Evolutionary conservation across 2,888 invertebrate species (phyloP).

Genomic region (Coleophora flavipennella): DNA sequence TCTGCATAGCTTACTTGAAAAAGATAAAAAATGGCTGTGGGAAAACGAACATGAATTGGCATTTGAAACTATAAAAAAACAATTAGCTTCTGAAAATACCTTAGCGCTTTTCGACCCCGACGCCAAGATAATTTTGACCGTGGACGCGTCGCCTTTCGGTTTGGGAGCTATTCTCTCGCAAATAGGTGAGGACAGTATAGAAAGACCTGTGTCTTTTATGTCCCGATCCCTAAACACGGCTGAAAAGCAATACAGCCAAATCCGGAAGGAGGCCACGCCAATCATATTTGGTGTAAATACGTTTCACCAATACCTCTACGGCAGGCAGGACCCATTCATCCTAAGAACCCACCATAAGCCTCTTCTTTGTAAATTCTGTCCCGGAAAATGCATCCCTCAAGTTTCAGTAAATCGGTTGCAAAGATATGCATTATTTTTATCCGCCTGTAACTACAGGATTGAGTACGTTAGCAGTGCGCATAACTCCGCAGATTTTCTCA

Average conservation of each 20-base stretch:
- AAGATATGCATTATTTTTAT: slow-evolving; percentile 4
- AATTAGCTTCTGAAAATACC: too few relatives aligned
- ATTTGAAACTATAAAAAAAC: too few relatives aligned
- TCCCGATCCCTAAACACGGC: slow-evolving; percentile 10
- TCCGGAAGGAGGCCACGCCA: slow-evolving; percentile 16
- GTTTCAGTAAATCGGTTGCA: slow-evolving; percentile 14
- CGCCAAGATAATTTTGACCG: neutral
- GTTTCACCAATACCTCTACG: slow-evolving; percentile 8
- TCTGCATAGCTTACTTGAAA: too few relatives aligned
- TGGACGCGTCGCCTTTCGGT: neutral
- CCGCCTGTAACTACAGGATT: neutral
- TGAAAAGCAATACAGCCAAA: too few relatives aligned
- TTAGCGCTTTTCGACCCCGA: too few relatives aligned
- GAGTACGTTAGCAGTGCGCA: slow-evolving; percentile 9
- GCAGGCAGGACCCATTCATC: slow-evolving; percentile 9
- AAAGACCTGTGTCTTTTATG: neutral
- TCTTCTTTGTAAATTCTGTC: slow-evolving; percentile 2
- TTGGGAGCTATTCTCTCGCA: neutral
- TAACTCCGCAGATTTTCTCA: slow-evolving; percentile 5
- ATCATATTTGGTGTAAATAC: too few relatives aligned
- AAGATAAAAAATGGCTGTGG: too few relatives aligned
- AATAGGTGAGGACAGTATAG: neutral
- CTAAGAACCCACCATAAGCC: slow-evolving; percentile 8
- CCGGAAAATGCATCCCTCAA: slow-evolving; percentile 13
- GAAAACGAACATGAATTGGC: too few relatives aligned